These are phyloP conservation scores for Pitta sordida DNA, from an alignment of 2,113 vertebrate genomes.

Conservation along the genomic window DNA sequence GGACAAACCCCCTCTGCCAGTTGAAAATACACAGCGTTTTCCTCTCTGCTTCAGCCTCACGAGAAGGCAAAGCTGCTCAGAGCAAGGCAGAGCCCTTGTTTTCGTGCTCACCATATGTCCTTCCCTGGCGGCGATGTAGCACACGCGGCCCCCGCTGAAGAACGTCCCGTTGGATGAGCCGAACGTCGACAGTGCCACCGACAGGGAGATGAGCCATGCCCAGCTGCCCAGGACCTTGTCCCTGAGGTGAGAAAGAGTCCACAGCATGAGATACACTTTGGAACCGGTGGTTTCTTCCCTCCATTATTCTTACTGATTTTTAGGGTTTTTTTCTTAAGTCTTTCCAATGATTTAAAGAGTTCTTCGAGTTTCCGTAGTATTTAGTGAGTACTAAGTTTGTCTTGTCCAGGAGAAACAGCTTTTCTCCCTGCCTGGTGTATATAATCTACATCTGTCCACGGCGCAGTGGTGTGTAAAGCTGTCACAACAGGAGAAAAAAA, in stretches of 20 bases:
- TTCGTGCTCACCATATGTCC: slow-evolving; percentile 83
- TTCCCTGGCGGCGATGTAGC: slow-evolving; percentile 87
- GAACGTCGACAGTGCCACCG: slow-evolving; percentile 83
- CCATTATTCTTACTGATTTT: background rate
- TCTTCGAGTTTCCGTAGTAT: background rate
- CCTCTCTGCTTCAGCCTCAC: background rate
- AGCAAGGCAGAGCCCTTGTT: background rate
- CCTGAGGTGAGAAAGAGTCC: slow-evolving; percentile 53
- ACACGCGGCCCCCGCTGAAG: slow-evolving; percentile 82
- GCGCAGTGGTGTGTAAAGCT: background rate
- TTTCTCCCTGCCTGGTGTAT: background rate
- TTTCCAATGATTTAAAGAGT: background rate
- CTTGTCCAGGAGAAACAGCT: background rate
- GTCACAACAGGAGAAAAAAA: background rate
- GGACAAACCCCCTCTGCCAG: background rate
- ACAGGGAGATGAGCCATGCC: slow-evolving; percentile 87
- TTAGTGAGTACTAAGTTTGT: background rate
- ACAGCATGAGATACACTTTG: background rate
- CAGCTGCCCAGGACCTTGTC: slow-evolving; percentile 85
- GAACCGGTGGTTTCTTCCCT: background rate
- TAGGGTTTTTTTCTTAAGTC: background rate
- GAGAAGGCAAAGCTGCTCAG: background rate
- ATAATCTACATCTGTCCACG: background rate
- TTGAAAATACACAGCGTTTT: background rate
- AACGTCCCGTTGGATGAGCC: slow-evolving; percentile 82